A percentile compares a stretch with the other conserved stretches of the same genome.
These are phyloP conservation scores for Caenorhabditis tropicalis DNA, from an alignment of 1,140 invertebrate genomes.

Conservation along the genomic window DNA sequence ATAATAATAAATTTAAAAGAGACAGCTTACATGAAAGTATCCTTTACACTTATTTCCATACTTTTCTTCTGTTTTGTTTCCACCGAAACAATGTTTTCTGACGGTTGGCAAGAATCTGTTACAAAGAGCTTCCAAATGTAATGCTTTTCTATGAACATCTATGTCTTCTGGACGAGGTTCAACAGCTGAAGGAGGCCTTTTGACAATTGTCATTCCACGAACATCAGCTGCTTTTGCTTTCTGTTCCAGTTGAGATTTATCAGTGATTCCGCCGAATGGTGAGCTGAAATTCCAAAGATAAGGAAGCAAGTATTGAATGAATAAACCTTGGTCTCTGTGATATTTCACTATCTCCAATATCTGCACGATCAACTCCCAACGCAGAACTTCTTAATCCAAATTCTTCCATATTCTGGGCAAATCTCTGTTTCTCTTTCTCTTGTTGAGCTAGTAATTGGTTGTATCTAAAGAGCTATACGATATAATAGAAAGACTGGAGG, in stretches of 20 bases:
- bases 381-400: conserved; percentile 42
- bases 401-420: conserved; percentile 41
- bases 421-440: conserved; percentile 27
- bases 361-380: neutral
- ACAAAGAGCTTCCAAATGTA: conserved; percentile 45
- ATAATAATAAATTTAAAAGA: neutral
- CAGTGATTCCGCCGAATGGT: conserved; percentile 11
- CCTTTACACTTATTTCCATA: conserved; percentile 35
- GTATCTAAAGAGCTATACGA: conserved; percentile 43
- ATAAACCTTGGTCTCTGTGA: conserved; percentile 10
- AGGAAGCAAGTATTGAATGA: neutral
- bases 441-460: conserved; percentile 49
- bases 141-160: conserved; percentile 44
- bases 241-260: conserved; percentile 1
- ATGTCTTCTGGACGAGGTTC: conserved; percentile 42
- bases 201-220: conserved; percentile 25
- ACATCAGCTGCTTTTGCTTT: conserved; percentile 20
- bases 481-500: neutral
- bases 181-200: conserved; percentile 17
- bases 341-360: neutral
- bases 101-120: conserved; percentile 46
- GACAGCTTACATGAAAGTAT: conserved; percentile 45
- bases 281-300: neutral
- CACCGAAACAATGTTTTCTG: conserved; percentile 46
- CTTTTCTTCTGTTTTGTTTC: conserved; percentile 38